Base-by-base conservation (phyloP, 2,797 vertebrate species). In the Dendrocincla fuliginosa region DNA sequence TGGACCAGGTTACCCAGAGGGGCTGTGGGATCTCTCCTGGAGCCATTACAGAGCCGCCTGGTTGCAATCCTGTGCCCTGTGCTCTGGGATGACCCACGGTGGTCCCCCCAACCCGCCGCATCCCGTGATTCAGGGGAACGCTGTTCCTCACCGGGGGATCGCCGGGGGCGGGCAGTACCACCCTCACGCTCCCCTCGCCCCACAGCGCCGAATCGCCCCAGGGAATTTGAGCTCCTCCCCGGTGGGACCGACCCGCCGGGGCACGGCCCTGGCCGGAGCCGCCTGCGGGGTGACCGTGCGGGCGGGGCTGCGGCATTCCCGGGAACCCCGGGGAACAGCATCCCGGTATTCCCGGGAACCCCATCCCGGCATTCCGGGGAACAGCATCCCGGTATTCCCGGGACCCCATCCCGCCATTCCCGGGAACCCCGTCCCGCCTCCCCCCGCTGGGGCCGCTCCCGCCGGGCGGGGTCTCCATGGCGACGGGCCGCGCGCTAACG, bases 151-250 rank as follows among this genome's bases (percentile, higher is more conserved):
- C 5, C 0, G 22, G 22, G 17, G 17, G 25, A 5, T 42, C 42
- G 2, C 33, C 5, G 2, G 5, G 5, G 39, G 39, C 39, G 39
- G 25, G 57, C 63, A n/a, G n/a, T 50, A 0, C 37, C 0, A 13
- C 16, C 61, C 32, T 49, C 27, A 2, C 3, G 10, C 28, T 22
- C 63, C 4, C 46, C 7, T 12, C 9, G 33, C 63, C n/a, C 50
- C 0, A 1, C 0, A 0, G 1, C 14, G 2, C 39, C 9, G 1
- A 10, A 20, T n/a, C 44, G 35, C 18, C 18, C 10, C 52, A 1
- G 0, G 11, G 4, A 42, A 1, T 4, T 16, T 0, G 3, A 12
- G 56, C 56, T 25, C 2, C 50, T 3, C 7, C n/a, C 10, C 42
- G 59, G 5, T 4, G 16, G 20, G 13, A 39, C 24, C 16, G 28